Evolutionary conservation across 2,113 vertebrate genomes (phyloP).

Genomic region (Numida meleagris): DNA sequence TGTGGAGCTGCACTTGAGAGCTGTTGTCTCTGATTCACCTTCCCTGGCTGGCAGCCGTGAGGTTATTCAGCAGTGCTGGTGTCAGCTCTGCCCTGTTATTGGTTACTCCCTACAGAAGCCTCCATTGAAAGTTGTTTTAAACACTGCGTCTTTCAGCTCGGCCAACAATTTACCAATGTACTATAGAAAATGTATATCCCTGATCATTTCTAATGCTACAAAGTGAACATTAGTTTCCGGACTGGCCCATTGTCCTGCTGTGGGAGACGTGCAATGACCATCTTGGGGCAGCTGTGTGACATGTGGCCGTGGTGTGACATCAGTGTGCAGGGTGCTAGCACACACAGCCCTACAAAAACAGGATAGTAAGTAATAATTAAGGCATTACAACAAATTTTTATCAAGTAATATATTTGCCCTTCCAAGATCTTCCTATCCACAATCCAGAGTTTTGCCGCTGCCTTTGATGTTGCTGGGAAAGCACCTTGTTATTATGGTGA

Average conservation of each 20-base stretch:
- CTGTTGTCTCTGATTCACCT: background rate
- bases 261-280: background rate
- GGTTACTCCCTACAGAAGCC: background rate
- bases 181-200: background rate
- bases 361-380: background rate
- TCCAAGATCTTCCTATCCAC: background rate
- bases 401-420: background rate
- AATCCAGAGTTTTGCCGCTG: background rate
- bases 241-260: background rate
- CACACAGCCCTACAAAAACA: background rate
- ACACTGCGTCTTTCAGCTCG: background rate
- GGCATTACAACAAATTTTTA: background rate
- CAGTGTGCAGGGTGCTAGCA: background rate
- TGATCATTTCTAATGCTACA: background rate
- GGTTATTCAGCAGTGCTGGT: background rate
- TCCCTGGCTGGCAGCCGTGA: background rate
- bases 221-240: background rate
- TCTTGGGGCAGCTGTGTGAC: background rate
- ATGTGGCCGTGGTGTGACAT: rapidly evolving
- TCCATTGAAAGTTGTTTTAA: background rate
- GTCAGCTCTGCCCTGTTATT: background rate
- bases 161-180: background rate
- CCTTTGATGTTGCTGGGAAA: background rate
- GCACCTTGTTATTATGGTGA: background rate
- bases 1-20: background rate